phyloP scores from a whole-genome alignment of 2,888 invertebrate species.

The Polietes domitor region DNA sequence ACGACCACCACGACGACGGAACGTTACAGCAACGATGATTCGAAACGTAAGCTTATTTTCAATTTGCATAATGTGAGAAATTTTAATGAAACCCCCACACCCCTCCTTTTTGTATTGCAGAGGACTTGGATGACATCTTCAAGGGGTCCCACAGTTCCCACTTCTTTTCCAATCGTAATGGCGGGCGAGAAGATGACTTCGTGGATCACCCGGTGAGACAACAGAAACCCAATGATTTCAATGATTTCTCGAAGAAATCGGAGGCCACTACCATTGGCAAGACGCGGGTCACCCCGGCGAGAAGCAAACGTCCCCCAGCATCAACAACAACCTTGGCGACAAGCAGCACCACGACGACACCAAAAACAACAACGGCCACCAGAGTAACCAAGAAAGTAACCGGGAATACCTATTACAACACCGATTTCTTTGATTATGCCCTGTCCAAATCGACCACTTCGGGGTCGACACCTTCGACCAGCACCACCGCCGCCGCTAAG shows the following conservation, averaged over 20 bases:
- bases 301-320: conserved; percentile 69
- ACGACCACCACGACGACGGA: conserved; percentile 69
- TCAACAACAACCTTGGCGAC: conserved; percentile 56
- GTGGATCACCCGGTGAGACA: conserved; percentile 79
- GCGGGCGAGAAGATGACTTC: conserved; percentile 83
- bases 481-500: conserved; percentile 54
- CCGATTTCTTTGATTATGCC: conserved; percentile 72
- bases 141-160: conserved; percentile 88
- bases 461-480: conserved; percentile 65
- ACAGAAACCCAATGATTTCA: conserved; percentile 79
- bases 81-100: neutral
- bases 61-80: conserved; percentile 20
- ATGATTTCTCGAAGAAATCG: conserved; percentile 75
- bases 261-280: conserved; percentile 70
- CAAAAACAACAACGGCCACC: conserved; percentile 46
- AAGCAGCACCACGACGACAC: conserved; percentile 57
- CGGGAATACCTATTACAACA: conserved; percentile 78
- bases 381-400: conserved; percentile 76
- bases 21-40: conserved; percentile 75
- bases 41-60: conserved; percentile 75
- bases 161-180: conserved; percentile 86
- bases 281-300: conserved; percentile 72
- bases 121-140: conserved; percentile 84
- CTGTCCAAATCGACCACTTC: conserved; percentile 72
- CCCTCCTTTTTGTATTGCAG: conserved; percentile 67